These are phyloP conservation scores for Actenoides lindsayi DNA, from an alignment of 2,113 vertebrate species.

Conservation along the genomic window DNA sequence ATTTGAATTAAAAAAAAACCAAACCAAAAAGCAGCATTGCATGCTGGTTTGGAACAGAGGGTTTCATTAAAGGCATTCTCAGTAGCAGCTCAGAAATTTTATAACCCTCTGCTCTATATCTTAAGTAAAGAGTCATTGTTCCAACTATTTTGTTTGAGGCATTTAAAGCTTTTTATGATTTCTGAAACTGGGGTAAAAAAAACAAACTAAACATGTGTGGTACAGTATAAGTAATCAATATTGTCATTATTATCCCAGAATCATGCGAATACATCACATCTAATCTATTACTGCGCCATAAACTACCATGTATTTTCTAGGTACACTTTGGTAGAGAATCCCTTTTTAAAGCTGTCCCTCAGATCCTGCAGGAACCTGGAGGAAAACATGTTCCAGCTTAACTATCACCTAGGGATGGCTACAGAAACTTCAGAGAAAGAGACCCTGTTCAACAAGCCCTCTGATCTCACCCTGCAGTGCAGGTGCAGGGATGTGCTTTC, in stretches of 20 bases:
- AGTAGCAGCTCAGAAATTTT: neutral
- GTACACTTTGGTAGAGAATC: neutral
- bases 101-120: neutral
- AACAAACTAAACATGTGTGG: fast-evolving
- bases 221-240: neutral
- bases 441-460: neutral
- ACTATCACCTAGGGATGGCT: neutral
- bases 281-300: neutral
- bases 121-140: neutral
- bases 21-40: too few relatives aligned
- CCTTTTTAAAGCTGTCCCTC: neutral
- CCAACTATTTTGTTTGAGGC: neutral
- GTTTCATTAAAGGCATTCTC: neutral
- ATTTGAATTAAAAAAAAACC: neutral
- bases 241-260: neutral
- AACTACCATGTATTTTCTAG: neutral
- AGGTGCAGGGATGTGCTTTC: neutral
- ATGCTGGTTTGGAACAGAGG: neutral
- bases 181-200: neutral
- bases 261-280: neutral
- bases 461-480: neutral
- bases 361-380: neutral
- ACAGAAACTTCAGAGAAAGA: neutral
- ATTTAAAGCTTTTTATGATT: neutral
- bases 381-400: neutral